phyloP scores from a whole-genome alignment of 2,888 invertebrate species.

The Hyposoter dolosus region DNA sequence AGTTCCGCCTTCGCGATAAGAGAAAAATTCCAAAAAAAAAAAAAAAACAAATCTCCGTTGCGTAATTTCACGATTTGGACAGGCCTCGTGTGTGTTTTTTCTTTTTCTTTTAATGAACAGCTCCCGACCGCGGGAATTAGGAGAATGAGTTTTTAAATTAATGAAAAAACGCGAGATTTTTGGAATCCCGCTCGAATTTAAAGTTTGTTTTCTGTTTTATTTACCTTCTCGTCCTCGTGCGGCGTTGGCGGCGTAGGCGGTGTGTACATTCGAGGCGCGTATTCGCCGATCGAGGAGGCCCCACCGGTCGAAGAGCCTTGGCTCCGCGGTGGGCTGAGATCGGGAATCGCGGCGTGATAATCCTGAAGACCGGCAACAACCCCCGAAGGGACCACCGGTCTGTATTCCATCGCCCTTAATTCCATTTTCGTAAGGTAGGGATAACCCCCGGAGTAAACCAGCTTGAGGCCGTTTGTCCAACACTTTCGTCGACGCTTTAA shows the following conservation, averaged over 20 bases:
- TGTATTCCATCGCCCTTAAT: conserved; percentile 87
- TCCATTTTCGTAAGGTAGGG: conserved; percentile 84
- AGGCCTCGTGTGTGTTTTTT: neutral
- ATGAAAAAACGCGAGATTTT: neutral
- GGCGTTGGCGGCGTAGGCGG: conserved; percentile 84
- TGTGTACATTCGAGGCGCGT: conserved; percentile 84
- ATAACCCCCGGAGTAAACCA: conserved; percentile 80
- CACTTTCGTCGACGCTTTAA: conserved; percentile 17
- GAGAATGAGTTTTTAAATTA: neutral
- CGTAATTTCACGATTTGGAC: conserved; percentile 12
- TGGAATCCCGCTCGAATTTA: neutral
- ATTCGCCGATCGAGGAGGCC: conserved; percentile 83
- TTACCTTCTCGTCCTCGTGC: conserved; percentile 84
- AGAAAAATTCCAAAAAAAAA: neutral
- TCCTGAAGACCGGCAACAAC: conserved; percentile 81
- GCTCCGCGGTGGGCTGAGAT: conserved; percentile 83
- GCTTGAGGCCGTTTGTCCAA: conserved; percentile 79
- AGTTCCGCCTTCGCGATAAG: conserved; percentile 17
- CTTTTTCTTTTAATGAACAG: neutral
- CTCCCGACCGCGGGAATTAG: neutral
- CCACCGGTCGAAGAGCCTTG: conserved; percentile 84
- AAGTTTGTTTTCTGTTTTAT: conserved; percentile 39
- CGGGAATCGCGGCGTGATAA: conserved; percentile 84
- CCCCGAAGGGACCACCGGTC: conserved; percentile 85
- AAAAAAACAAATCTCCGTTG: neutral